Evolutionary conservation across 2,888 invertebrate genomes (phyloP), one percentile per base, ranked within the genome.

Genomic region (Mycogona germanica): DNA sequence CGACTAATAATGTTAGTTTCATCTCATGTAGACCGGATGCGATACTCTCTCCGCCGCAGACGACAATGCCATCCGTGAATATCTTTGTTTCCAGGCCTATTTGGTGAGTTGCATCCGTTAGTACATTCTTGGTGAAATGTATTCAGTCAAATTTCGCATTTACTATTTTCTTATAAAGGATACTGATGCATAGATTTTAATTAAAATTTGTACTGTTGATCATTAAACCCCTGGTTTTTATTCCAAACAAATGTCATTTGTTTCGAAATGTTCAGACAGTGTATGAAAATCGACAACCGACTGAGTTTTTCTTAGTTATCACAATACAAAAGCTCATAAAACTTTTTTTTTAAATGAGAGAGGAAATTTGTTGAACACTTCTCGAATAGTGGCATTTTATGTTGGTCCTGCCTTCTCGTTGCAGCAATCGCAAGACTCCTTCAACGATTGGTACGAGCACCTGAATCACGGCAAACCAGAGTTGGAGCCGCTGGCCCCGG

Each of bases 361-460:
- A n/a, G n/a, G n/a, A n/a, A n/a, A 46, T 25, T 46, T 29, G 4
- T 47, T 38, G 25, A 45, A 45, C 19, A 44, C 28, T 23, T 21
- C 44, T 45, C 26, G 32, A 49, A 54, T 51, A 58, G 38, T n/a
- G n/a, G n/a, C n/a, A n/a, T n/a, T n/a, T n/a, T n/a, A n/a, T n/a
- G n/a, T n/a, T n/a, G n/a, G n/a, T n/a, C n/a, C n/a, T n/a, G n/a
- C n/a, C n/a, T 21, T n/a, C n/a, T n/a, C n/a, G n/a, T 61, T 61
- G n/a, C 61, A 75, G 75, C 82, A 86, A 64, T 89, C 87, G 3
- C 76, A 88, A 57, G 88, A 92, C 69, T 80, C 84, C 6, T 93
- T 91, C 70, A 81, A 82, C 59, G 84, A 87, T 62, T 95, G 93
- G 93, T 86, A 86, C 61, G 79, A 83, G 60, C 81, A 86, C 64